phyloP scores from a whole-genome alignment of 2,888 invertebrate genomes.

The Cerastis leucographa region DNA sequence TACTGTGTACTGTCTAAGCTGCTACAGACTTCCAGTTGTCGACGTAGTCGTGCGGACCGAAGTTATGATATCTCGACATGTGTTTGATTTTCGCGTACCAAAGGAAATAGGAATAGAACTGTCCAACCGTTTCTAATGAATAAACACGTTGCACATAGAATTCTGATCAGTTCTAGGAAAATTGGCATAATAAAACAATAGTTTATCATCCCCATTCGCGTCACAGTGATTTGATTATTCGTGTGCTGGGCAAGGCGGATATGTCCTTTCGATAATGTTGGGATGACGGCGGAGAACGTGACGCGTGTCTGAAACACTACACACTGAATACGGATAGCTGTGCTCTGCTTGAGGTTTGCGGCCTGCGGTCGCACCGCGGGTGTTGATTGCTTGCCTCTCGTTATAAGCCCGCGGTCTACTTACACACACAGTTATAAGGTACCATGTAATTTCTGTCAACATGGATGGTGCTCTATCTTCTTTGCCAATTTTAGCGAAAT shows the following conservation, averaged over 20 bases:
- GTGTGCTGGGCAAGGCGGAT: constrained; percentile 50
- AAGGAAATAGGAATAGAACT: constrained; percentile 43
- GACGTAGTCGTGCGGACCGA: constrained; percentile 43
- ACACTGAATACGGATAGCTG: constrained; percentile 71
- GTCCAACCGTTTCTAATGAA: constrained; percentile 32
- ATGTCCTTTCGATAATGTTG: constrained; percentile 60
- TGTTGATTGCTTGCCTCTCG: constrained; percentile 72
- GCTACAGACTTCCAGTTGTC: constrained; percentile 29
- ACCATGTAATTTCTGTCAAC: constrained; percentile 24
- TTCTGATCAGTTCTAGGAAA: constrained; percentile 35
- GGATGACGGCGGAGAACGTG: constrained; percentile 60
- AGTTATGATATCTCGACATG: constrained; percentile 34
- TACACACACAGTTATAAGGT: constrained; percentile 35
- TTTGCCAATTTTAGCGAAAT: neutral
- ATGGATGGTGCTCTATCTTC: neutral
- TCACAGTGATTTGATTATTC: constrained; percentile 50
- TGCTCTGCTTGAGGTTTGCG: constrained; percentile 73
- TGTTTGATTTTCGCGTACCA: constrained; percentile 36
- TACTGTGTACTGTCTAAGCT: constrained; percentile 41
- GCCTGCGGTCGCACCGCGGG: constrained; percentile 68
- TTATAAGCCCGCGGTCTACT: constrained; percentile 40
- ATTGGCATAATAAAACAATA: constrained; percentile 35
- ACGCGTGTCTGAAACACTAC: constrained; percentile 73
- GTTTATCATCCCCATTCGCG: constrained; percentile 48
- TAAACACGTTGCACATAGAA: constrained; percentile 25